phyloP scores from a whole-genome alignment of 2,888 invertebrate species.

The Elysia crispata region DNA sequence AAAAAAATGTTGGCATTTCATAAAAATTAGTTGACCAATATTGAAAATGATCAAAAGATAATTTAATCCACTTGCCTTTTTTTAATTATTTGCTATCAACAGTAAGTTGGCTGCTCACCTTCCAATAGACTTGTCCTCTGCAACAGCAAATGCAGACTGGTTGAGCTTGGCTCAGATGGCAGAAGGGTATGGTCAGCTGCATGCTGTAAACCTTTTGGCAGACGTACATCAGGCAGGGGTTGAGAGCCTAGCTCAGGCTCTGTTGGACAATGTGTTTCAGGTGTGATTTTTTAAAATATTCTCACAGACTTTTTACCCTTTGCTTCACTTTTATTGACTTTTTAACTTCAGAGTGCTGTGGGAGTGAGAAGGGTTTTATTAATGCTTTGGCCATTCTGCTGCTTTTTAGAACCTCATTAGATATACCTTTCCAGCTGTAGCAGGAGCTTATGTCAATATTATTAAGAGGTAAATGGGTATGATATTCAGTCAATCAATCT shows the following conservation, averaged over 20 bases:
- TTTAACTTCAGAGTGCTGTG: constrained; percentile 62
- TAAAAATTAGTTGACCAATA: no score
- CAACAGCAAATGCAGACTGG: constrained; percentile 52
- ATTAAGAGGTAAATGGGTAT: no score
- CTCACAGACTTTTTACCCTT: no score
- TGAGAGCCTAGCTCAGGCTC: constrained; percentile 51
- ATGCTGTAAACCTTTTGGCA: constrained; percentile 60
- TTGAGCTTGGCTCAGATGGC: constrained; percentile 62
- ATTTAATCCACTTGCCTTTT: no score
- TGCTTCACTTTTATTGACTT: neutral
- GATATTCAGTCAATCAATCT: no score
- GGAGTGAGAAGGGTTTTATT: no score
- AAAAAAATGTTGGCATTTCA: no score
- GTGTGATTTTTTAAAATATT: constrained; percentile 22
- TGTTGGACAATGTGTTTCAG: constrained; percentile 64
- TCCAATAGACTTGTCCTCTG: constrained; percentile 59
- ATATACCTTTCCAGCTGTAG: no score
- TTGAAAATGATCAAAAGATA: no score
- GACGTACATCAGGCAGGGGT: constrained; percentile 40
- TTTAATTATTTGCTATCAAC: constrained; percentile 28
- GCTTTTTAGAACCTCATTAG: no score
- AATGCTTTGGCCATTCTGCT: no score
- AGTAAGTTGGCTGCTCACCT: constrained; percentile 61
- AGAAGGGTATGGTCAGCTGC: constrained; percentile 66
- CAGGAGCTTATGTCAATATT: no score